Conservation (phyloP, 2,797 vertebrate species). For the Emydoidea blandingii region DNA sequence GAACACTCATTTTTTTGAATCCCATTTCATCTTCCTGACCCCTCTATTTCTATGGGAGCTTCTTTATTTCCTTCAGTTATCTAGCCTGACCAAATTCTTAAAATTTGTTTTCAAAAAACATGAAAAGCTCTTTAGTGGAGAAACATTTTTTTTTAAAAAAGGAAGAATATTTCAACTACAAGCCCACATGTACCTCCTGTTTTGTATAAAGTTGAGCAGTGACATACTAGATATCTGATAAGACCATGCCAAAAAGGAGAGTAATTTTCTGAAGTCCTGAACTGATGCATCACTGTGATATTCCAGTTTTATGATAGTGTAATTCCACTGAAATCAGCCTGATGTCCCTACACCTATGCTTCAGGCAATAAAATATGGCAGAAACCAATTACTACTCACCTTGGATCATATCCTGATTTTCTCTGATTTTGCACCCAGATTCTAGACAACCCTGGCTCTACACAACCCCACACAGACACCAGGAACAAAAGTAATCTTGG, state of each 20-base stretch:
- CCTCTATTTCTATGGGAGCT: neutral
- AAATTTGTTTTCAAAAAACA: neutral
- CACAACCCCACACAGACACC: neutral
- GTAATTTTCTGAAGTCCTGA: neutral
- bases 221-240: neutral
- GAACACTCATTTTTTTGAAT: neutral
- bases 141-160: too few relatives aligned
- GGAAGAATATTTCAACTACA: neutral
- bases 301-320: neutral
- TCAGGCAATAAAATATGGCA: neutral
- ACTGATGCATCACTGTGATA: neutral
- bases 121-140: neutral
- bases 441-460: neutral
- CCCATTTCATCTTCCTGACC: neutral
- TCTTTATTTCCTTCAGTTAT: neutral
- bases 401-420: fast-evolving
- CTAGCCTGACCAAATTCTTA: neutral
- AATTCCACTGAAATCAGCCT: neutral
- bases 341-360: neutral
- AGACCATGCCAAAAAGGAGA: neutral
- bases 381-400: neutral
- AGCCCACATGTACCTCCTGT: neutral
- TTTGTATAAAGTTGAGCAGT: neutral
- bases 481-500: neutral
- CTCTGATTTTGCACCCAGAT: neutral